Conservation (phyloP, 2,113 vertebrate species). For the Anarhynchus alexandrinus region DNA sequence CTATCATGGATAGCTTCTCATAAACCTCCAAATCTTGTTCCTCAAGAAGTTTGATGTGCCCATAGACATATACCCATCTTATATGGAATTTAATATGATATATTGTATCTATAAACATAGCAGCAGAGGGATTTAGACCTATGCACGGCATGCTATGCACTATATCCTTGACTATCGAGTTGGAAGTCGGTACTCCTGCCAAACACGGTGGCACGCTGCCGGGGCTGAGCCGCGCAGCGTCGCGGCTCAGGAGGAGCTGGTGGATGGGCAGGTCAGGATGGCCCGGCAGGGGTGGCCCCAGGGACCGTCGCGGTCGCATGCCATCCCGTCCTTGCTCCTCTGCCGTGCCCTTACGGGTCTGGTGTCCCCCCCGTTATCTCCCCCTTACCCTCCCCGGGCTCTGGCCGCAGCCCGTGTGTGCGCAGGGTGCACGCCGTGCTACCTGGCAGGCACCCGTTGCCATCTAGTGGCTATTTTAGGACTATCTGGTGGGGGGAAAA, state of each 20-base stretch:
- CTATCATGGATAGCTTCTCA: not conserved
- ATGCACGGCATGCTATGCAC: fast-evolving
- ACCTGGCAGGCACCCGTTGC: constrained; percentile 23
- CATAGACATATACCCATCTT: not conserved
- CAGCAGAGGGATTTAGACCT: not conserved
- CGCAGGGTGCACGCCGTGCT: fast-evolving
- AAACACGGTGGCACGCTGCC: fast-evolving
- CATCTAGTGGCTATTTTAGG: constrained; percentile 18
- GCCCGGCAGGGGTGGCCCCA: not conserved
- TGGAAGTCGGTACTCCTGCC: not conserved
- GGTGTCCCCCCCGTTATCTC: fast-evolving
- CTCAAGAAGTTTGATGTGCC: not conserved
- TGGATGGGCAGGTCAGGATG: not conserved
- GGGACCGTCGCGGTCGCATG: fast-evolving
- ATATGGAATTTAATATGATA: not conserved
- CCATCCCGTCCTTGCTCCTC: not conserved
- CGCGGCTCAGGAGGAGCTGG: not conserved
- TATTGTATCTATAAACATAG: not conserved
- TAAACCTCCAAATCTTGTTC: not conserved
- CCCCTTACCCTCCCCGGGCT: not conserved
- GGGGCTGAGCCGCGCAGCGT: fast-evolving
- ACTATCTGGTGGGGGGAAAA: not conserved
- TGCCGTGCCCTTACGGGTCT: fast-evolving
- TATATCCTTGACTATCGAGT: fast-evolving
- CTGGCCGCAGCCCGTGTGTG: not conserved